Conservation (phyloP, 2,888 invertebrate genomes). For the Callyntrura sp. region DNA sequence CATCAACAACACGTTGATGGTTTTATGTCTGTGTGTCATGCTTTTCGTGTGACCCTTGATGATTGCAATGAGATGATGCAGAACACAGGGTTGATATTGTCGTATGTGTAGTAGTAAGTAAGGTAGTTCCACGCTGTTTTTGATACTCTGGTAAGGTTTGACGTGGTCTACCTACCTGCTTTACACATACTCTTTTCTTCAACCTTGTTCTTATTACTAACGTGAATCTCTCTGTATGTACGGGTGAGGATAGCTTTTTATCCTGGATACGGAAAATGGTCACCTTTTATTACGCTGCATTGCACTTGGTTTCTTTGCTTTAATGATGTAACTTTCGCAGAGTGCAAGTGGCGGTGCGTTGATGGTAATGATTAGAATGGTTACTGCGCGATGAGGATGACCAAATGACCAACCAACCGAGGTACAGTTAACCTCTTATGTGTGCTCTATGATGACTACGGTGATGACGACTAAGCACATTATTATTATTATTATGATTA, state of each 20-base stretch:
- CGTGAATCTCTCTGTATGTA: not conserved
- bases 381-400: constrained; percentile 47
- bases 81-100: not conserved
- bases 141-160: constrained; percentile 38
- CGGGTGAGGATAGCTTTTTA: constrained; percentile 21
- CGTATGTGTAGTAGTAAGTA: not conserved
- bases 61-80: constrained; percentile 37
- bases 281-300: constrained; percentile 14
- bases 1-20: constrained; percentile 64
- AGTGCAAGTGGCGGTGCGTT: constrained; percentile 18
- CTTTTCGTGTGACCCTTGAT: constrained; percentile 80
- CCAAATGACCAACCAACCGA: constrained; percentile 72
- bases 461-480: constrained; percentile 18
- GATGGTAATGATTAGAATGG: constrained; percentile 38
- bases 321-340: constrained; percentile 69
- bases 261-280: constrained; percentile 50
- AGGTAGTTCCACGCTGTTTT: no score
- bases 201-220: not conserved
- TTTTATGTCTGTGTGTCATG: constrained; percentile 77
- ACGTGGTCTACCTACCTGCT: constrained; percentile 47
- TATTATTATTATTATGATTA: no score
- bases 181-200: constrained; percentile 41
- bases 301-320: constrained; percentile 16
- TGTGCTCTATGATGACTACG: constrained; percentile 52
- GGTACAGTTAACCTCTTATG: constrained; percentile 69